phyloP scores from a whole-genome alignment of 2,797 vertebrate species.

The Xenopus petersii region DNA sequence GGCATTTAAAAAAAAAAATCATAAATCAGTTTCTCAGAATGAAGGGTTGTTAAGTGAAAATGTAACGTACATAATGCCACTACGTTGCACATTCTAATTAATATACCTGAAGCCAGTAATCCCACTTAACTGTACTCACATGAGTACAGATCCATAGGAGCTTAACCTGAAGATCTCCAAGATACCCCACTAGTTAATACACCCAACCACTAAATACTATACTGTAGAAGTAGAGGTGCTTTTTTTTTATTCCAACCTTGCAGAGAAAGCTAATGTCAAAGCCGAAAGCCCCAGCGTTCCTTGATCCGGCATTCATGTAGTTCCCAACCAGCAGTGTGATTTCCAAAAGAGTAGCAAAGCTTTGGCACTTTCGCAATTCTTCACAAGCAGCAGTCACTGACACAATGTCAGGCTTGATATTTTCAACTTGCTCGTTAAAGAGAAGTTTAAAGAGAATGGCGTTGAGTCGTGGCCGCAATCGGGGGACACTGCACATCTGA shows the following conservation, averaged over 20 bases:
- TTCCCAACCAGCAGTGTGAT: constrained; percentile 83
- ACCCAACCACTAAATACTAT: too few relatives aligned
- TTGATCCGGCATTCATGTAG: constrained; percentile 87
- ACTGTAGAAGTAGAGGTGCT: too few relatives aligned
- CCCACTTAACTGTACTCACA: too few relatives aligned
- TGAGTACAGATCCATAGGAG: too few relatives aligned
- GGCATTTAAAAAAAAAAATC: not conserved
- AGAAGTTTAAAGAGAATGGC: constrained; percentile 85
- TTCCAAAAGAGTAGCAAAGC: constrained; percentile 75
- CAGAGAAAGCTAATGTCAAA: constrained; percentile 81
- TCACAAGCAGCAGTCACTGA: constrained; percentile 88
- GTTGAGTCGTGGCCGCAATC: constrained; percentile 73
- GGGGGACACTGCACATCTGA: constrained; percentile 81
- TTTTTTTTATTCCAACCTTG: constrained; percentile 63
- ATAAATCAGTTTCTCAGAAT: not conserved
- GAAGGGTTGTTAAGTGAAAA: too few relatives aligned
- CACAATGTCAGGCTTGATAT: constrained; percentile 88
- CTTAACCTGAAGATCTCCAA: too few relatives aligned
- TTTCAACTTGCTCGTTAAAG: constrained; percentile 86
- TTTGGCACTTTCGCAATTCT: constrained; percentile 77
- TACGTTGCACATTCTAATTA: too few relatives aligned
- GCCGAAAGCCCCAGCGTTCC: constrained; percentile 83
- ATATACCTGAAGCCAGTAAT: too few relatives aligned
- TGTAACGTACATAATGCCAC: too few relatives aligned
- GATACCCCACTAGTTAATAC: too few relatives aligned